Evolutionary conservation across 2,113 vertebrate genomes (phyloP).

Genomic region (Neogale vison): DNA sequence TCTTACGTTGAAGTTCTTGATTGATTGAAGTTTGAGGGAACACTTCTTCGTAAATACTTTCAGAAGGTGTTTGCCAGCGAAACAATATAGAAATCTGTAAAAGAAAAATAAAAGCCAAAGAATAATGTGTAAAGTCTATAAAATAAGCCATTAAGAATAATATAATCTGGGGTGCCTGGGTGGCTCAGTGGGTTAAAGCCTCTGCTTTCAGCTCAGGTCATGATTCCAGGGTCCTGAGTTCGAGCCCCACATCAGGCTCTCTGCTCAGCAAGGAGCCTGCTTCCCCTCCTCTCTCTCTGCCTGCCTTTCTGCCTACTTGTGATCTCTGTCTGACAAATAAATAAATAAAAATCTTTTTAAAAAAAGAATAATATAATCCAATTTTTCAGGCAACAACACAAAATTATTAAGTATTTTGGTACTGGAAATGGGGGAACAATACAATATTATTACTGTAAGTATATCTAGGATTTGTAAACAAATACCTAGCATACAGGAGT

Average conservation of each 20-base stretch:
- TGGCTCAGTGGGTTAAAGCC: too few relatives aligned
- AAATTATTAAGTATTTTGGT: not conserved
- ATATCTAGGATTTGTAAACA: not conserved
- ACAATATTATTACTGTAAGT: not conserved
- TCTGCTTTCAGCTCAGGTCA: too few relatives aligned
- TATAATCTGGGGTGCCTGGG: too few relatives aligned
- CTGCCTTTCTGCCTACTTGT: too few relatives aligned
- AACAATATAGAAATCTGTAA: not conserved
- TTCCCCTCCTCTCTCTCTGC: too few relatives aligned
- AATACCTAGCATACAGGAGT: not conserved
- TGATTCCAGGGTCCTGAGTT: too few relatives aligned
- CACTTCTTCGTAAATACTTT: not conserved
- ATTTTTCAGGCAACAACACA: not conserved
- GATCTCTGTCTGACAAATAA: too few relatives aligned
- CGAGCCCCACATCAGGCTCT: too few relatives aligned
- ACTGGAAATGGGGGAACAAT: not conserved
- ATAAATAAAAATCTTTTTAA: too few relatives aligned
- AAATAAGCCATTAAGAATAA: not conserved
- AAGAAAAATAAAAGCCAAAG: not conserved
- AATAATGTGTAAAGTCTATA: not conserved
- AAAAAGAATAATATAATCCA: not conserved
- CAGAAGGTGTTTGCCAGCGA: not conserved
- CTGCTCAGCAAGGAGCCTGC: too few relatives aligned
- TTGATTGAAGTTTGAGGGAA: not conserved
- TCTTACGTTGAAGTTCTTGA: not conserved